Percentiles rank a stretch among this genome's conserved stretches.
These are phyloP conservation scores for Zaprionus davidi DNA, from an alignment of 1,140 invertebrate genomes.

Conservation along the genomic window DNA sequence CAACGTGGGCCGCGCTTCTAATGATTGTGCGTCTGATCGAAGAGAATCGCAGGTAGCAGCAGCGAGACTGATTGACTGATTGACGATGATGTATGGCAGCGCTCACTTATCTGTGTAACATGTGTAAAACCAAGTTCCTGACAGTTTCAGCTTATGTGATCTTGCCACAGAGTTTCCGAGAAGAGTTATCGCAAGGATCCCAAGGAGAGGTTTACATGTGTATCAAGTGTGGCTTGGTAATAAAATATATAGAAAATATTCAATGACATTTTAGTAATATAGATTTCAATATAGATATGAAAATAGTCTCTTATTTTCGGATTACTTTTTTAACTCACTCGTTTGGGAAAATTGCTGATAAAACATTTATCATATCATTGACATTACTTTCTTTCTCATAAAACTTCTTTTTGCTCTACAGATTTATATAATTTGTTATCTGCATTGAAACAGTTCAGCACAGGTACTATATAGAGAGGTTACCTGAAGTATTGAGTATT, in stretches of 20 bases:
- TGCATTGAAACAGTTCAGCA: too few relatives aligned
- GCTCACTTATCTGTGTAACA: constrained; percentile 44
- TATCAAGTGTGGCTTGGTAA: not conserved
- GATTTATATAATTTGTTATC: not conserved
- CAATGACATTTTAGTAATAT: too few relatives aligned
- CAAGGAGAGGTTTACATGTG: not conserved
- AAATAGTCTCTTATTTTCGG: too few relatives aligned
- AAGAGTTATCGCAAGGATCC: constrained; percentile 4
- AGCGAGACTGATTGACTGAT: constrained; percentile 20
- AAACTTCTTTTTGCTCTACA: not conserved
- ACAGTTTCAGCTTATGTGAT: constrained; percentile 35
- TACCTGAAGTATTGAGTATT: not conserved
- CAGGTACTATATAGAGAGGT: too few relatives aligned
- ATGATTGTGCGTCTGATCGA: constrained; percentile 50
- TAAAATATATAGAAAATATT: not conserved
- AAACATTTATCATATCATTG: too few relatives aligned
- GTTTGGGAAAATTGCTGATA: too few relatives aligned
- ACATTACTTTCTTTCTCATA: too few relatives aligned
- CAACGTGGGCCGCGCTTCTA: constrained; percentile 49
- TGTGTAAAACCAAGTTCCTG: constrained; percentile 55
- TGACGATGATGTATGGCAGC: constrained; percentile 58
- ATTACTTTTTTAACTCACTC: too few relatives aligned
- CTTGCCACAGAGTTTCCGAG: constrained; percentile 25
- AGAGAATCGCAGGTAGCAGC: constrained; percentile 60
- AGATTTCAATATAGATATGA: too few relatives aligned